phyloP scores from a whole-genome alignment of 2,888 invertebrate genomes.

The Mechanitis mazaeus region DNA sequence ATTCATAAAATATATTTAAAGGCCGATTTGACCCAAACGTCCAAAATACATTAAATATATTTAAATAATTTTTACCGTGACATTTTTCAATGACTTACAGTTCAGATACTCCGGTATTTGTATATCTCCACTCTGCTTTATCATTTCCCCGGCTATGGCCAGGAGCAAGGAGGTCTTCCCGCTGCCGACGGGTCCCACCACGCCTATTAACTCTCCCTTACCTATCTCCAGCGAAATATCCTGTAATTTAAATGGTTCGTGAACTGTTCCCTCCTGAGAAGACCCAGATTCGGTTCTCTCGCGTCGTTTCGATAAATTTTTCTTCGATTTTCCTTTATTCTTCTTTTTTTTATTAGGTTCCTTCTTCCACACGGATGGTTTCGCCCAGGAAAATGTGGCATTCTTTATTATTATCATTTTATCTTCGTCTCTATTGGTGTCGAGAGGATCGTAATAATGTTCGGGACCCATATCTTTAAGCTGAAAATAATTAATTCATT shows the following conservation, averaged over 20 bases:
- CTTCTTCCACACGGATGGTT: conserved; percentile 51
- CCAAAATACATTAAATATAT: too few relatives aligned
- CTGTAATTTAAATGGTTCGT: conserved; percentile 52
- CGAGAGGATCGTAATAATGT: conserved; percentile 77
- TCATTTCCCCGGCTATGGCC: conserved; percentile 90
- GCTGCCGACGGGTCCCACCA: conserved; percentile 92
- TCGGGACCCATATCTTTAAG: conserved; percentile 79
- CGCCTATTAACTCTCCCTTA: conserved; percentile 87
- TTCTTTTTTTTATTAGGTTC: conserved; percentile 49
- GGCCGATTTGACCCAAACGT: too few relatives aligned
- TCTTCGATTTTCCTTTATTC: conserved; percentile 72
- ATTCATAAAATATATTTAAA: too few relatives aligned
- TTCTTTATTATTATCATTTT: conserved; percentile 77
- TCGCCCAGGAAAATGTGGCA: conserved; percentile 79
- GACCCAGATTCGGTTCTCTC: conserved; percentile 53
- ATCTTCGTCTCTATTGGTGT: conserved; percentile 69
- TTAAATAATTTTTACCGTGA: conserved; percentile 75
- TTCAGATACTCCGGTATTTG: conserved; percentile 81
- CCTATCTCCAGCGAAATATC: conserved; percentile 58
- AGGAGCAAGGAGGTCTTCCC: conserved; percentile 93
- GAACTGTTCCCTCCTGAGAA: conserved; percentile 39
- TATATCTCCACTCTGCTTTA: conserved; percentile 81
- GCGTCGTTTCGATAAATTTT: conserved; percentile 46
- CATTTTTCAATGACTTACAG: conserved; percentile 79
- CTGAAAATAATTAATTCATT: conserved; percentile 44